A percentile compares a stretch with the other conserved stretches of the same genome.
Conservation (phyloP, 2,888 invertebrate genomes). For the Microctonus hyperodae region DNA sequence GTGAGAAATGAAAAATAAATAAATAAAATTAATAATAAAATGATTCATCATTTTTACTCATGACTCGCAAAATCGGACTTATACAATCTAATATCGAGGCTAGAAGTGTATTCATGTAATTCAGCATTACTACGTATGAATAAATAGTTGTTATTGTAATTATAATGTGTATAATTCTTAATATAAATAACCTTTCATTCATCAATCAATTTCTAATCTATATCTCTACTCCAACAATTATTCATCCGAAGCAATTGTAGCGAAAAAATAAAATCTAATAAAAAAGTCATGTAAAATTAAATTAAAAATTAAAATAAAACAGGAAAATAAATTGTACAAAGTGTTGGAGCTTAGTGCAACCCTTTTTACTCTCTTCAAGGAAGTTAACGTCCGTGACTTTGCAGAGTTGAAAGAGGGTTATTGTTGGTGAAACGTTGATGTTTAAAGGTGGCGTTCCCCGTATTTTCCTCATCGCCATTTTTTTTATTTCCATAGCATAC, state of each 20-base stretch:
- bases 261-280: background rate
- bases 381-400: background rate
- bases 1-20: constrained; percentile 4
- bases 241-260: background rate
- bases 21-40: constrained; percentile 18
- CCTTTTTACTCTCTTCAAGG: background rate
- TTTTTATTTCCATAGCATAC: constrained; percentile 18
- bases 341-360: background rate
- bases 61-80: constrained; percentile 47
- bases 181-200: background rate
- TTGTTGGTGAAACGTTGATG: background rate
- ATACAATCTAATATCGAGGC: constrained; percentile 61
- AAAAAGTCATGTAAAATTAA: background rate
- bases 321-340: background rate
- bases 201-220: background rate
- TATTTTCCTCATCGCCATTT: background rate
- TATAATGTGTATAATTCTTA: constrained; percentile 7
- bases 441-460: constrained; percentile 10
- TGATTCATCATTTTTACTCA: constrained; percentile 22
- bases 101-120: constrained; percentile 63
- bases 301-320: background rate
- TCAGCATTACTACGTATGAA: constrained; percentile 64
- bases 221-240: background rate
- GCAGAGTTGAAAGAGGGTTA: background rate
- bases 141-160: constrained; percentile 64